These are phyloP conservation scores for Aphyosemion australe DNA, from an alignment of 2,113 vertebrate genomes.

Conservation along the genomic window DNA sequence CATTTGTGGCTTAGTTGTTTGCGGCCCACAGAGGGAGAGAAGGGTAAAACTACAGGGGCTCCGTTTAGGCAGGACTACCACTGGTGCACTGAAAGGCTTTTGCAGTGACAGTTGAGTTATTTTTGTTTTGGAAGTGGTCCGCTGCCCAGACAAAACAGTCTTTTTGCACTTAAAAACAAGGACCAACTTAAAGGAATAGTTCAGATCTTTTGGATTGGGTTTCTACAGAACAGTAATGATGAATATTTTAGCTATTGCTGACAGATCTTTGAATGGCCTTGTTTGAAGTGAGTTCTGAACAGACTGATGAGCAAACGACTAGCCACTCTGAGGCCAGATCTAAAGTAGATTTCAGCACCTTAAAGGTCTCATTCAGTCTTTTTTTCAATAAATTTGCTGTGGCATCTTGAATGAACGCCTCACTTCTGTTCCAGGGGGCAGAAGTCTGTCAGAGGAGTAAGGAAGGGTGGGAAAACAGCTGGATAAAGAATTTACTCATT, in stretches of 20 bases:
- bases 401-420: too few relatives aligned
- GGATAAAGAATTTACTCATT: too few relatives aligned
- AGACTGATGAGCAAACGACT: neutral
- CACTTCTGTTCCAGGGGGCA: too few relatives aligned
- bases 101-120: neutral
- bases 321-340: neutral
- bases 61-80: conserved; percentile 9
- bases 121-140: conserved; percentile 18
- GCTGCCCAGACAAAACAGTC: conserved; percentile 22
- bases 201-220: too few relatives aligned
- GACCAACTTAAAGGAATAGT: neutral
- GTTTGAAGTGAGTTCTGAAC: neutral
- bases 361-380: too few relatives aligned
- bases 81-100: conserved; percentile 5
- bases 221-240: too few relatives aligned
- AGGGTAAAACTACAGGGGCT: conserved; percentile 25
- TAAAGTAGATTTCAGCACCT: too few relatives aligned
- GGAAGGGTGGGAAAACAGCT: too few relatives aligned
- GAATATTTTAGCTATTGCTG: neutral
- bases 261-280: neutral
- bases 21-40: conserved; percentile 80
- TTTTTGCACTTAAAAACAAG: neutral
- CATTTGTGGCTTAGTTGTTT: conserved; percentile 94
- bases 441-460: too few relatives aligned
- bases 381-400: too few relatives aligned